Evolutionary conservation across 2,888 invertebrate species (phyloP).

Genomic region (Punctoribates punctum): DNA sequence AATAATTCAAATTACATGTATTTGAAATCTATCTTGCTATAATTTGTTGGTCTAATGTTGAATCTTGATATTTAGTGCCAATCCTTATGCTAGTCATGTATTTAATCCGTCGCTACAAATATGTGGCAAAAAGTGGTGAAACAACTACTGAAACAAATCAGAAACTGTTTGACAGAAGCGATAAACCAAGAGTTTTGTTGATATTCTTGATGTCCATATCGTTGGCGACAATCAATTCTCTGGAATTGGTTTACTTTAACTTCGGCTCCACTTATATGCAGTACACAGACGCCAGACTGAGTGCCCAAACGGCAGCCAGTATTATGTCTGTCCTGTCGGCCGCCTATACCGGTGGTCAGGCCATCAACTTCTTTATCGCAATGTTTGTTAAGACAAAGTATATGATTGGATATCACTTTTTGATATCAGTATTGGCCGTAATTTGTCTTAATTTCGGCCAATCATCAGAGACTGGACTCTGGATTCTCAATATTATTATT

Average conservation of each 20-base stretch:
- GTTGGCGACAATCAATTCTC: not conserved
- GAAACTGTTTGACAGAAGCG: not conserved
- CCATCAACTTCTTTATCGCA: not conserved
- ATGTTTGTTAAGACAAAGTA: not conserved
- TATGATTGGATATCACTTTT: slow-evolving; percentile 6
- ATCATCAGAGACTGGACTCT: not conserved
- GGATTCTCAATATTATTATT: not conserved
- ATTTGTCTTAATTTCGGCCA: not conserved
- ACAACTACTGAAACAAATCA: not conserved
- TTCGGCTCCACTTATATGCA: not conserved
- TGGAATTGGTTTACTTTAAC: not conserved
- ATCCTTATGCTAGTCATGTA: too few species aligned
- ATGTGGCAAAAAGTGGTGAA: not conserved
- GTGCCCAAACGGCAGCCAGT: not conserved
- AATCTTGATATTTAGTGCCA: too few species aligned
- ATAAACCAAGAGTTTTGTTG: not conserved
- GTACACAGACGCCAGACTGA: not conserved
- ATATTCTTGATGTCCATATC: not conserved
- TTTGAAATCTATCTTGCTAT: too few species aligned
- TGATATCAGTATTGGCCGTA: not conserved
- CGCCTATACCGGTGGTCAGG: not conserved
- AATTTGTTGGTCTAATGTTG: too few species aligned
- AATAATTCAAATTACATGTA: too few species aligned
- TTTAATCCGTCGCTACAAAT: too few species aligned
- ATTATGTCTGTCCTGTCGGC: not conserved